Base-by-base conservation (phyloP, 1,140 invertebrate genomes). In the Vanessa tameamea region DNA sequence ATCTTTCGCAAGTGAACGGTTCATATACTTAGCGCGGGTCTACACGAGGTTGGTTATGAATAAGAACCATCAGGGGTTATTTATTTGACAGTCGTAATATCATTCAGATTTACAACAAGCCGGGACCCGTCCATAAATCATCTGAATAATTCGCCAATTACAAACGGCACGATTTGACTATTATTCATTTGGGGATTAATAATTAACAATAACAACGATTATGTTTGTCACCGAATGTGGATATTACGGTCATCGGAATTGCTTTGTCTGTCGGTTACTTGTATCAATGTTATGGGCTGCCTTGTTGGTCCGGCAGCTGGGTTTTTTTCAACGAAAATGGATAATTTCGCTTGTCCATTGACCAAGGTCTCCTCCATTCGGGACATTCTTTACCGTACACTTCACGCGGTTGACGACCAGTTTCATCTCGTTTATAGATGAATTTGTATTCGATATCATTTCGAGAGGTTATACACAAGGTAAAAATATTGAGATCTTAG, bases 361-460 rank as follows among this genome's bases (percentile, higher is more conserved):
- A 83, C 90, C 89, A 92, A 0, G 86, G 88, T 64, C 83, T 88
- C 23, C 90, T 76, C 91, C 90, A 92, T 70, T 92, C 88, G 20
- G 87, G 86, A 73, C 90, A 91, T 12, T 64, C 71, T 71, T 87
- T 68, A 1, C 89, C 91, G 66, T 86, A 73, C 2, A 92, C 85
- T 71, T 77, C 81, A 15, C 87, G 84, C 43, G 87, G 83, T 66
- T 86, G 82, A 64, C 64, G 72, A 20, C 88, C 89, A 72, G 86
- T 87, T 82, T 92, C 89, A 77, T 89, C 59, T 64, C 79, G 79
- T 50, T 92, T 80, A 72, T 92, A 91, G 73, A 86, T 83, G 12
- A 86, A 87, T 73, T 90, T 92, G n/a, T 85, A 72, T 75, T 92
- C 87, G 72, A 81, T 84, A 71, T 89, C 90, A 77, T 77, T 71